phyloP scores from a whole-genome alignment of 2,113 vertebrate genomes.

The Scophthalmus maximus region DNA sequence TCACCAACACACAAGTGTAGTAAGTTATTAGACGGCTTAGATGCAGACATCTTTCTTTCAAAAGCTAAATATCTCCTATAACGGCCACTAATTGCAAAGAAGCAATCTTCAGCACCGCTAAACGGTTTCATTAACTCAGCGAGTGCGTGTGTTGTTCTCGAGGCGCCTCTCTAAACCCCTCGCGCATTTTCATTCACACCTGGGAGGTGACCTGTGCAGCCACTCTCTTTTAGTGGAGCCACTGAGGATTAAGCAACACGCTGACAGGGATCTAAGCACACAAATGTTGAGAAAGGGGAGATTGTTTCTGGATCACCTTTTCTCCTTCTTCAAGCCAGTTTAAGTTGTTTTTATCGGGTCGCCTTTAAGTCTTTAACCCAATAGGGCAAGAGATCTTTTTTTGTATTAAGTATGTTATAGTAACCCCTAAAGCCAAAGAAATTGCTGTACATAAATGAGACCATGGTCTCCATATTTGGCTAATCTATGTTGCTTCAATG shows the following conservation, averaged over 20 bases:
- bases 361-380: too few species aligned
- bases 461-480: too few species aligned
- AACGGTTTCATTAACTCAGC: constrained; percentile 9
- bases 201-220: constrained; percentile 19
- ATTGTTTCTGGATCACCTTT: background rate
- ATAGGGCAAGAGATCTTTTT: too few species aligned
- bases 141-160: constrained; percentile 9
- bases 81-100: constrained; percentile 1
- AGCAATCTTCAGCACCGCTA: background rate
- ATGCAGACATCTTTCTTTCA: background rate
- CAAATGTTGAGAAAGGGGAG: background rate
- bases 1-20: too few species aligned
- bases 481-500: background rate
- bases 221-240: constrained; percentile 24
- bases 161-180: background rate
- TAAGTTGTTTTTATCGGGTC: too few species aligned
- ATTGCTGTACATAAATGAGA: too few species aligned
- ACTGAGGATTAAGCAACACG: constrained; percentile 2
- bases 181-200: too few species aligned
- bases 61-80: background rate
- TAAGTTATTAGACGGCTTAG: too few species aligned
- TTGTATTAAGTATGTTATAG: too few species aligned
- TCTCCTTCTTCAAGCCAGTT: background rate
- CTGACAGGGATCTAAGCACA: background rate
- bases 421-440: too few species aligned